Evolutionary conservation across 2,113 vertebrate genomes (phyloP).

Genomic region (Gorsachius goisagi): DNA sequence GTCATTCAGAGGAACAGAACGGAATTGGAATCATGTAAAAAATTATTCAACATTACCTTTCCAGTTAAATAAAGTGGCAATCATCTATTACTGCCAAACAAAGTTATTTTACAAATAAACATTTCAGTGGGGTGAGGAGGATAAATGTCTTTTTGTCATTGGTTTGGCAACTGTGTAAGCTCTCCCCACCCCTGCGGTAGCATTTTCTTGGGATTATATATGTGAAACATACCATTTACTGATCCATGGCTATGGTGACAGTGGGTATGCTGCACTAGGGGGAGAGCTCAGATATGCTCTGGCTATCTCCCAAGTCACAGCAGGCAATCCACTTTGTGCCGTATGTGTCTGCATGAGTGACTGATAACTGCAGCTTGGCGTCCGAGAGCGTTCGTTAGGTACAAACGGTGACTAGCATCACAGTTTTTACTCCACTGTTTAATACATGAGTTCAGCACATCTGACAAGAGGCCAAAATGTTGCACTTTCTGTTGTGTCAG

Average conservation of each 20-base stretch:
- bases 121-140: neutral
- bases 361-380: neutral
- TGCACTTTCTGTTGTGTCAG: neutral
- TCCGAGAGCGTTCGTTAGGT: neutral
- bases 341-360: neutral
- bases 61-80: neutral
- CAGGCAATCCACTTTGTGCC: neutral
- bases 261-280: neutral
- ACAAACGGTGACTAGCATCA: neutral
- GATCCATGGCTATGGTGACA: neutral
- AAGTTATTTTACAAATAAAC: neutral
- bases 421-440: neutral
- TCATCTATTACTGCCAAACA: neutral
- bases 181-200: neutral
- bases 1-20: neutral
- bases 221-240: neutral
- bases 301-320: slow-evolving; percentile 17
- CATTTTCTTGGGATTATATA: neutral
- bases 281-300: neutral
- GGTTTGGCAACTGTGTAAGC: neutral
- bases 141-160: neutral
- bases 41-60: neutral
- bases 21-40: neutral
- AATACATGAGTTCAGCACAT: neutral
- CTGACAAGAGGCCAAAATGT: neutral